Evolutionary conservation across 2,797 vertebrate genomes (phyloP), one percentile per base, ranked within the genome.

Genomic region (Paedocypris micromegethes): DNA sequence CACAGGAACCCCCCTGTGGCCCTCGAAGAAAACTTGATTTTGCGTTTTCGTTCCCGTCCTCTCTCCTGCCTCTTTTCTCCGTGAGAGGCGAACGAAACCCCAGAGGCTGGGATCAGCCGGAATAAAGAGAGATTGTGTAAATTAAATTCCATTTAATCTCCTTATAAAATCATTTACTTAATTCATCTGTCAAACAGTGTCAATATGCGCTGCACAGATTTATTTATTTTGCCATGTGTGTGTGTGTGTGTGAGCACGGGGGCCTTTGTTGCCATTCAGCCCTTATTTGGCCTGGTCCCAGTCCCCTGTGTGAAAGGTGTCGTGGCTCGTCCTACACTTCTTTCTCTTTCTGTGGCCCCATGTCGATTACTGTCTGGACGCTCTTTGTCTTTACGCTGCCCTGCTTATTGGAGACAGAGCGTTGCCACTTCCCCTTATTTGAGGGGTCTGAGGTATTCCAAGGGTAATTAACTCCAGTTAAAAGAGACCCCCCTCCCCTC

Each of bases 381-480:
- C 80, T 84, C 83, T 82, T 77, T 79, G 64, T 85, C 86, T 84
- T 85, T 82, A 78, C 66, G 79, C 83, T 74, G 78, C 70, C 84
- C 83, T 85, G 86, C 87, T 90, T 80, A 79, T 91, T 90, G 88
- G 82, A 85, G 83, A 85, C 83, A 86, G 85, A 84, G 86, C 86
- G 82, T 86, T 80, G 83, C 82, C 73, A 82, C 84, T 83, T 86
- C 90, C 87, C 86, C 88, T 88, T 88, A 88, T 92, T 91, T 91
- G 89, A 83, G 87, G 84, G 90, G 88, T 88, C 88, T 87, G 78
- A 85, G 84, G 85, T 84, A 86, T 92, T 95, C 88, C 90, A 82
- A 88, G 69, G 79, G 92, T 95, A 93, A 95, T 96, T 96, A 93
- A 92, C 92, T 90, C 86, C 73, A 87, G 88, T 93, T 93, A 93